phyloP scores from a whole-genome alignment of 1,140 invertebrate species.

The Bombus confusus region DNA sequence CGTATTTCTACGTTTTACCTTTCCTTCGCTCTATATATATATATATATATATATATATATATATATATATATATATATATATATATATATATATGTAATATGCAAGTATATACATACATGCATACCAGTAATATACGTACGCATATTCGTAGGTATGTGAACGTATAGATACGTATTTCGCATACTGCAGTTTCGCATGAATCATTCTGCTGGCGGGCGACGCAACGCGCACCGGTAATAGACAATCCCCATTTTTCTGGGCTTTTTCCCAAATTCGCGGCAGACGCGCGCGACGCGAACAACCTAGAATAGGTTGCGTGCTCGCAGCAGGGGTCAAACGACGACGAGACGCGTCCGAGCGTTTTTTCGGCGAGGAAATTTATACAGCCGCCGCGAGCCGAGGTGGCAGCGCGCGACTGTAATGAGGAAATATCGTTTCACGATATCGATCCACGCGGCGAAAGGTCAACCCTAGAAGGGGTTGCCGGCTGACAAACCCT shows the following conservation, averaged over 20 bases:
- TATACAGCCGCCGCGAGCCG: constrained; percentile 29
- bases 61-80: neutral
- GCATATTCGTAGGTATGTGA: too few relatives aligned
- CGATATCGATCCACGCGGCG: constrained; percentile 65
- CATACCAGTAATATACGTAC: neutral
- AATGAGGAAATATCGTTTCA: constrained; percentile 69
- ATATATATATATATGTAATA: too few relatives aligned
- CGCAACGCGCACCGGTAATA: constrained; percentile 11
- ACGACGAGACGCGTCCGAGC: constrained; percentile 12
- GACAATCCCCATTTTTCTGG: constrained; percentile 29
- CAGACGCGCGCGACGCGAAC: neutral
- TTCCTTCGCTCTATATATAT: neutral
- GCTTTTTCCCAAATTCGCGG: neutral
- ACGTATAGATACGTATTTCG: neutral
- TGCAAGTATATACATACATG: too few relatives aligned
- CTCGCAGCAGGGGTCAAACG: neutral
- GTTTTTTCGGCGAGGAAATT: constrained; percentile 56
- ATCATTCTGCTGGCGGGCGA: constrained; percentile 24
- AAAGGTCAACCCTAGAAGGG: constrained; percentile 66
- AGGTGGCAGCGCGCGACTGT: constrained; percentile 50
- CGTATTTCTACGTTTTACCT: neutral
- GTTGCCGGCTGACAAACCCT: constrained; percentile 64
- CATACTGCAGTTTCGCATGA: constrained; percentile 18
- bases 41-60: neutral
- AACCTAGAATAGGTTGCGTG: neutral